Percentiles rank a stretch among this genome's conserved stretches.
phyloP scores from a whole-genome alignment of 2,113 vertebrate genomes.

The mouse (Mus musculus) region GRCm39 chr8:116852501-116853000 shows the following conservation, averaged over 20 bases:
- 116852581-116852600: background rate
- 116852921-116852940: background rate
- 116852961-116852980: background rate
- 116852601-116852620: background rate
- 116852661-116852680: background rate
- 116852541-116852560: background rate
- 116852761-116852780: background rate
- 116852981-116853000: background rate
- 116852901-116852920: background rate
- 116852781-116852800: no score
- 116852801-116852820: background rate
- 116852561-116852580: background rate
- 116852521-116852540: accelerated
- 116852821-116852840: background rate
- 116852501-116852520: background rate
- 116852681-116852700: background rate
- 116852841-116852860: no score
- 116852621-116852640: background rate
- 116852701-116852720: background rate
- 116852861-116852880: background rate
- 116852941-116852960: background rate
- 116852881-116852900: no score
- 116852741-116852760: background rate
- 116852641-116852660: background rate
- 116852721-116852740: background rate